Percentiles rank a stretch among this genome's conserved stretches.
Conservation (phyloP, 2,113 vertebrate genomes). For the Limanda limanda region DNA sequence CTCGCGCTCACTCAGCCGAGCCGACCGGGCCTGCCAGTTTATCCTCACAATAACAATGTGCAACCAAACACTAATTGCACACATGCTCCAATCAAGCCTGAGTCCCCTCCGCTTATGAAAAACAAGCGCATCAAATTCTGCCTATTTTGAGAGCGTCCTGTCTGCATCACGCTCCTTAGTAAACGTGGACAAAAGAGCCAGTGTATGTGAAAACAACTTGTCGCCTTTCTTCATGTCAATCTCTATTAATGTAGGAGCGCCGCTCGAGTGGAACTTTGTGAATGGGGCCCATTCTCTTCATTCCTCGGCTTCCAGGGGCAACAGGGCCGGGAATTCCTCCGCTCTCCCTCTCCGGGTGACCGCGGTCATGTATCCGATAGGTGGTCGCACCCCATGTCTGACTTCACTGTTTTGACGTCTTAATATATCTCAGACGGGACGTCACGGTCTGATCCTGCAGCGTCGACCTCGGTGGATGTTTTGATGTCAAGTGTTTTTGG, state of each 20-base stretch:
- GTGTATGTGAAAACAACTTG: conserved; percentile 75
- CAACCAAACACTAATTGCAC: conserved; percentile 63
- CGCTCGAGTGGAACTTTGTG: conserved; percentile 71
- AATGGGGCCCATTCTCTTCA: conserved; percentile 79
- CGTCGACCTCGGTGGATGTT: neutral
- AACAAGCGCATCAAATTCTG: conserved; percentile 68
- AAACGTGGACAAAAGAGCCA: conserved; percentile 66
- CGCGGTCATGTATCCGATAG: conserved; percentile 46
- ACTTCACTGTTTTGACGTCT: conserved; percentile 48
- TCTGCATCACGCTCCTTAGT: conserved; percentile 60
- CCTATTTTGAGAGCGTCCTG: conserved; percentile 59
- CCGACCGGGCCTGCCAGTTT: conserved; percentile 24
- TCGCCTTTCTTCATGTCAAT: conserved; percentile 75
- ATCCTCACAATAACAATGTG: conserved; percentile 37
- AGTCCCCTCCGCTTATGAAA: conserved; percentile 51
- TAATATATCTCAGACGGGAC: conserved; percentile 32
- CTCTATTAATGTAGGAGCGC: conserved; percentile 72
- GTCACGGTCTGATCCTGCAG: conserved; percentile 1
- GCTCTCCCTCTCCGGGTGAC: conserved; percentile 37
- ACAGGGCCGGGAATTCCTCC: conserved; percentile 68
- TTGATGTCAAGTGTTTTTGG: conserved; percentile 8
- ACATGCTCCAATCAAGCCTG: conserved; percentile 63
- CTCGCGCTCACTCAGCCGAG: conserved; percentile 33
- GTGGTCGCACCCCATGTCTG: conserved; percentile 37
- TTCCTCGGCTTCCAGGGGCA: conserved; percentile 66